Base-by-base conservation (phyloP, 2,797 vertebrate species). In the Pseudotriccus pelzelni region DNA sequence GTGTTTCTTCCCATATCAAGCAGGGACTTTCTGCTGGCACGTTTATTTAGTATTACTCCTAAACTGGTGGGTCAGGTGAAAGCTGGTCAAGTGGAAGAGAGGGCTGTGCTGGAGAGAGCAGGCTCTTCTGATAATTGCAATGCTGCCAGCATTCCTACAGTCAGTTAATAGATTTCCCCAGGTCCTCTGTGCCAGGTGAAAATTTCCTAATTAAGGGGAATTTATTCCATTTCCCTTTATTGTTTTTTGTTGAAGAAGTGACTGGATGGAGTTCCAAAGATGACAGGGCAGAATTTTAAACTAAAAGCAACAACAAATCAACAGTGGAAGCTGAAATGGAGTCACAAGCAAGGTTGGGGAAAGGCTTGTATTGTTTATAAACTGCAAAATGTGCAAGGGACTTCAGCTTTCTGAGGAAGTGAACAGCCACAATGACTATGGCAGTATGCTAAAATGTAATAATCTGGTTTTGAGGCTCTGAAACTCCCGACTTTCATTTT, bases 221-320 rank as follows among this genome's bases (percentile, higher is more conserved):
- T 97, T 98, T 97, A 97, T 98, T 97, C 97, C 53, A 94, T 97
- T 97, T 97, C 93, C 82, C 97, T 96, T 97, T 97, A 97, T 94
- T 39, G 32, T 97, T 96, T 97, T 92, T 97, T 97, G 96, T 96
- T 94, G 52, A 98, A 97, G 92, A 88, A 95, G 62, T 87, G 92
- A 96, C 64, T 93, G 84, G 87, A 91, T 96, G 88, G 95, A 93
- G 67, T 96, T 97, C 95, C 93, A 46, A 89, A 97, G 76, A 96
- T 88, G 94, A 86, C 76, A 92, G 91, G 84, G 68, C 96, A 64
- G 94, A 94, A 96, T 97, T 97, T 98, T 96, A 97, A 97, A 93
- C 80, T 97, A 95, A 91, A 96, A 93, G 72, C 85, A 84, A 62
- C 52, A 69, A 55, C 84, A 92, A 84, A 95, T 94, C 76, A 80